A percentile compares a stretch with the other conserved stretches of the same genome.
phyloP scores from a whole-genome alignment of 2,888 invertebrate genomes.

The Agapostemon virescens region DNA sequence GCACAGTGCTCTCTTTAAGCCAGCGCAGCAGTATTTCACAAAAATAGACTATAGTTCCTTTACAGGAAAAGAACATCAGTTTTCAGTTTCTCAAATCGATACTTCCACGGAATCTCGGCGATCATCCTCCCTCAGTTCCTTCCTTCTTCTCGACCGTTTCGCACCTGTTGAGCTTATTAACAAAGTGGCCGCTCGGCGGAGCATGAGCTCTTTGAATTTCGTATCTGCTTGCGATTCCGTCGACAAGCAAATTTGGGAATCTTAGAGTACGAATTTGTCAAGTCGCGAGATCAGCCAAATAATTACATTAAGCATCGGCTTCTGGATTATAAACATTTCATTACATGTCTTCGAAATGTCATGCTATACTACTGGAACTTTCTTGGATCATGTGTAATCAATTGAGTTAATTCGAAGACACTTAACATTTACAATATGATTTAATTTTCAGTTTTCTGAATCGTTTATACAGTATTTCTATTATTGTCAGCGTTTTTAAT shows the following conservation, averaged over 20 bases:
- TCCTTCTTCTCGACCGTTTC: slow-evolving; percentile 5
- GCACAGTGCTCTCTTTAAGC: background rate
- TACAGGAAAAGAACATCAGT: background rate
- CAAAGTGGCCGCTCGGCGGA: slow-evolving; percentile 44
- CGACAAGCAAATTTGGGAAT: background rate
- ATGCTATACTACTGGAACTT: too few species aligned
- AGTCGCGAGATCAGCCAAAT: background rate
- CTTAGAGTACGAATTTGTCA: background rate
- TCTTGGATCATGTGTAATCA: too few species aligned
- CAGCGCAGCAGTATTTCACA: background rate
- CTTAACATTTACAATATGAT: too few species aligned
- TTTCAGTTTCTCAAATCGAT: background rate
- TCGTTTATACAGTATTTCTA: too few species aligned
- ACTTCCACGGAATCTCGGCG: background rate
- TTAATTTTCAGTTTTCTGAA: too few species aligned
- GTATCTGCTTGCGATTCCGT: background rate
- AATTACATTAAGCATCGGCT: background rate
- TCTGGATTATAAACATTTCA: background rate
- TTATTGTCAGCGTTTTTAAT: too few species aligned
- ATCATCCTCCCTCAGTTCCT: slow-evolving; percentile 11
- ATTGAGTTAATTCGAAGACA: too few species aligned
- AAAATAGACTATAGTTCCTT: background rate
- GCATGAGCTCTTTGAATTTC: slow-evolving; percentile 31
- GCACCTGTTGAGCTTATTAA: slow-evolving; percentile 68
- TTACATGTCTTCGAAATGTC: background rate